Base-by-base conservation (phyloP, 2,113 vertebrate genomes). In the Pica pica region DNA sequence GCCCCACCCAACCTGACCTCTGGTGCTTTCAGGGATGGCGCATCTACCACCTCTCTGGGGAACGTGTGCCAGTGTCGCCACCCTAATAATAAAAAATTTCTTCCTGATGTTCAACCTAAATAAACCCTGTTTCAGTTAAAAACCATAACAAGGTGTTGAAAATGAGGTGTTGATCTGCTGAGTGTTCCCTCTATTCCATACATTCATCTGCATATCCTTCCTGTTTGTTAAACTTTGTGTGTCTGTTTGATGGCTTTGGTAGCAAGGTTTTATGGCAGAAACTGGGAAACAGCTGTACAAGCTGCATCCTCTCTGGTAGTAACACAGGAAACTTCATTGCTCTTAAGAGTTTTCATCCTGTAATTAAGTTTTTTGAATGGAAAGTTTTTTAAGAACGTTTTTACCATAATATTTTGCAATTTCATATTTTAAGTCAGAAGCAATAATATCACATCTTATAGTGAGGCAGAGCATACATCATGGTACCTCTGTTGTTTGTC, bases 401-500 rank as follows among this genome's bases (percentile, higher is more conserved):
- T 83, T 27, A 61, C 8, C 2, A 1, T 50, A 13, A 20, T 55
- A 26, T 41, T 88, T 91, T 50, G 15, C 52, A 46, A 44, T 69
- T 20, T 49, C 68, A 1, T 59, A 11, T 77, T 76, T 89, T 64
- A 88, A 77, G 41, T 59, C 20, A 53, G 79, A 65, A 83, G 30
- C 13, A 23, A 10, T 79, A 78, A 18, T 44, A 12, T 5, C 12
- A 17, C 11, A 9, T 46, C n/a, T 83, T 80, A 20, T 80, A 84
- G 41, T 47, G 50, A 76, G 31, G 18, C 24, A 27, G 60, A 47
- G 19, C 23, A 24, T 78, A 31, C 35, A 13, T 86, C 56, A 63
- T 33, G 22, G 21, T 86, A 26, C 12, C 46, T 93, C 24, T 89
- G 78, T 71, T 64, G 16, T 94, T 69, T 83, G 26, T 97, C 50